Conservation (phyloP, 92 coral and sea anemone genomes). For the Siderastrea radians region DNA sequence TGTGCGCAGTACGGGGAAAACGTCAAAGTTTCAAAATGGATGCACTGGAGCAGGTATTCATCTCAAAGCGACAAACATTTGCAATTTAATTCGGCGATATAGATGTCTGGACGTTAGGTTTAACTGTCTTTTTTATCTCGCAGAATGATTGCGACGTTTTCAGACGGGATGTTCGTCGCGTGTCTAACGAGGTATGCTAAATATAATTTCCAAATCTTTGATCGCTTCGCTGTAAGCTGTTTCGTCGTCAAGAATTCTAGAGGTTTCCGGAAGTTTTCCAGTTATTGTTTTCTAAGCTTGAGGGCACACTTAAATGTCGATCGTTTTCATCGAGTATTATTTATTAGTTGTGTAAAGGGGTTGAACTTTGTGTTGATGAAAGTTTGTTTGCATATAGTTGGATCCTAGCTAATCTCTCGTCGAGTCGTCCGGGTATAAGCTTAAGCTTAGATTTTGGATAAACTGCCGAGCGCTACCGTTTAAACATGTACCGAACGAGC, state of each 20-base stretch:
- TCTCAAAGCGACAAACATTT: neutral
- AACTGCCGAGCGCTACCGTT: too few relatives aligned
- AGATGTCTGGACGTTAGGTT: neutral
- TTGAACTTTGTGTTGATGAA: neutral
- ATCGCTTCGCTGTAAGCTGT: neutral
- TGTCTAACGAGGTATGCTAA: constrained; percentile 35
- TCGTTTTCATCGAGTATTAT: neutral
- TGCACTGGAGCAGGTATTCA: constrained; percentile 39
- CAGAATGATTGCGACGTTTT: constrained; percentile 36
- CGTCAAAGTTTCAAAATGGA: constrained; percentile 35
- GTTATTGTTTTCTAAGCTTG: neutral
- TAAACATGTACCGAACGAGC: too few relatives aligned
- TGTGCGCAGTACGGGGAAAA: neutral
- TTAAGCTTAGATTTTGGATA: too few relatives aligned
- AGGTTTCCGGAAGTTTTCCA: neutral
- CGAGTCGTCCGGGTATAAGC: too few relatives aligned
- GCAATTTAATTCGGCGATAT: neutral
- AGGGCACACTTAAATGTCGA: too few relatives aligned
- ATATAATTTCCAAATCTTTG: neutral
- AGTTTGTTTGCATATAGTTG: neutral
- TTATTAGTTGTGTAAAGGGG: too few relatives aligned
- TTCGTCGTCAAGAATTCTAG: neutral
- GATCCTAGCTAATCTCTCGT: too few relatives aligned
- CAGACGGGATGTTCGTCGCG: constrained; percentile 28
- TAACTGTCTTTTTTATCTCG: neutral